Conservation (phyloP, 2,113 vertebrate genomes). For the Cyphomyrus discorhynchus region DNA sequence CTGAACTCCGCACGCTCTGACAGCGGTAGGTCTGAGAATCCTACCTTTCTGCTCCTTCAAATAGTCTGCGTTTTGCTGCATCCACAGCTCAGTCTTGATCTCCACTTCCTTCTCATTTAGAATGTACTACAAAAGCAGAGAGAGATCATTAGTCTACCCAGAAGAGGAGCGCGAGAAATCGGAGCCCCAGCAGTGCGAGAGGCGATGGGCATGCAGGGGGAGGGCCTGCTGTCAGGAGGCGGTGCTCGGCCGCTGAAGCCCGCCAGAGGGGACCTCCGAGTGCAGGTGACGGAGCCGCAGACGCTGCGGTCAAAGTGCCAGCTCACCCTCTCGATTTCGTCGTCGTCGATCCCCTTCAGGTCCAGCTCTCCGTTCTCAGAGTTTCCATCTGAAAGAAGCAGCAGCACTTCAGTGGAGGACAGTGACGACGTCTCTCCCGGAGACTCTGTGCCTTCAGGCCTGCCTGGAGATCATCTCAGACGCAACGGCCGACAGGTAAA, state of each 20-base stretch:
- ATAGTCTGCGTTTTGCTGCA: slow-evolving; percentile 90
- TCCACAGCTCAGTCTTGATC: slow-evolving; percentile 90
- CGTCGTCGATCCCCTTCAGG: slow-evolving; percentile 89
- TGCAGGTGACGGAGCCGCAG: background rate
- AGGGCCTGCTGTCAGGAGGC: background rate
- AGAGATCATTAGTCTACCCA: background rate
- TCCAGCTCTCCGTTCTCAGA: slow-evolving; percentile 80
- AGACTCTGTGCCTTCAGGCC: background rate
- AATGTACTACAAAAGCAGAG: slow-evolving; percentile 71
- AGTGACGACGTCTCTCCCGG: background rate
- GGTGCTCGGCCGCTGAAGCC: background rate
- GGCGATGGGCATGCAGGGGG: background rate
- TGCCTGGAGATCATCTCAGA: slow-evolving; percentile 1
- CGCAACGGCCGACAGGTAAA: background rate
- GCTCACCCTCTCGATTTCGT: slow-evolving; percentile 86
- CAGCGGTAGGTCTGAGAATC: background rate
- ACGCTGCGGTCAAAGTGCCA: background rate
- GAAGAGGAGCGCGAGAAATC: background rate
- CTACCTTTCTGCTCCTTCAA: slow-evolving; percentile 88
- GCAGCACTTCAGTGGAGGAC: slow-evolving; percentile 15
- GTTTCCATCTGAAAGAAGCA: slow-evolving; percentile 58
- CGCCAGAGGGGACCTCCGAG: no score
- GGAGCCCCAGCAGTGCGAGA: background rate
- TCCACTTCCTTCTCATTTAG: slow-evolving; percentile 81
- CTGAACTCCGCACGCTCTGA: background rate